A percentile compares a stretch with the other conserved stretches of the same genome.
These are phyloP conservation scores for Gambusia holbrooki DNA, from an alignment of 2,113 vertebrate genomes.

Conservation along the genomic window DNA sequence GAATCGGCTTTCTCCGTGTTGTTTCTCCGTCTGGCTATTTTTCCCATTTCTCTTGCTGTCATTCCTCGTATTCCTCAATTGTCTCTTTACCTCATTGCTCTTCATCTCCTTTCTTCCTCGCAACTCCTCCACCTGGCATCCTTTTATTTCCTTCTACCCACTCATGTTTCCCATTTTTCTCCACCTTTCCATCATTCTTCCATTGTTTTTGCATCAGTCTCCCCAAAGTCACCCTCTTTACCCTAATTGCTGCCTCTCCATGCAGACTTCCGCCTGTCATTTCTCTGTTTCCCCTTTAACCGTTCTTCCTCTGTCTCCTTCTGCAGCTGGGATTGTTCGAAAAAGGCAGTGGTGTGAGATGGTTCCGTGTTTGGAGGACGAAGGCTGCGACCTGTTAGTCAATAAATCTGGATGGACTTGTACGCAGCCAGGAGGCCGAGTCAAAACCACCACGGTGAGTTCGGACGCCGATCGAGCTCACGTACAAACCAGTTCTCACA, in stretches of 20 bases:
- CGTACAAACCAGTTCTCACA: not conserved
- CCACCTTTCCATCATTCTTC: slow-evolving; percentile 40
- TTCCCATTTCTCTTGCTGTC: slow-evolving; percentile 8
- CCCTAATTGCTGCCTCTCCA: slow-evolving; percentile 24
- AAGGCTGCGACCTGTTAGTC: slow-evolving; percentile 96
- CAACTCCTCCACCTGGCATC: slow-evolving; percentile 18
- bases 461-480: slow-evolving; percentile 18
- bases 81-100: slow-evolving; percentile 37
- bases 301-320: slow-evolving; percentile 27
- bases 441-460: slow-evolving; percentile 98
- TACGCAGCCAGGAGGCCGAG: slow-evolving; percentile 95
- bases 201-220: slow-evolving; percentile 42
- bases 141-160: slow-evolving; percentile 25
- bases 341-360: slow-evolving; percentile 99
- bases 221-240: slow-evolving; percentile 13
- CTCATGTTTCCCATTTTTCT: slow-evolving; percentile 39
- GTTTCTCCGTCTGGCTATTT: slow-evolving; percentile 47
- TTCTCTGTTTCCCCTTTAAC: slow-evolving; percentile 9
- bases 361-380: slow-evolving; percentile 97
- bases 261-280: slow-evolving; percentile 8
- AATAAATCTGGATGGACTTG: slow-evolving; percentile 99
- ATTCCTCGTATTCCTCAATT: slow-evolving; percentile 49
- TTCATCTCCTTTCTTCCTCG: too few species aligned
- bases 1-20: slow-evolving; percentile 37
- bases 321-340: slow-evolving; percentile 90